These are phyloP conservation scores for Lasiurus borealis DNA, from an alignment of 2,113 vertebrate species.

Conservation along the genomic window DNA sequence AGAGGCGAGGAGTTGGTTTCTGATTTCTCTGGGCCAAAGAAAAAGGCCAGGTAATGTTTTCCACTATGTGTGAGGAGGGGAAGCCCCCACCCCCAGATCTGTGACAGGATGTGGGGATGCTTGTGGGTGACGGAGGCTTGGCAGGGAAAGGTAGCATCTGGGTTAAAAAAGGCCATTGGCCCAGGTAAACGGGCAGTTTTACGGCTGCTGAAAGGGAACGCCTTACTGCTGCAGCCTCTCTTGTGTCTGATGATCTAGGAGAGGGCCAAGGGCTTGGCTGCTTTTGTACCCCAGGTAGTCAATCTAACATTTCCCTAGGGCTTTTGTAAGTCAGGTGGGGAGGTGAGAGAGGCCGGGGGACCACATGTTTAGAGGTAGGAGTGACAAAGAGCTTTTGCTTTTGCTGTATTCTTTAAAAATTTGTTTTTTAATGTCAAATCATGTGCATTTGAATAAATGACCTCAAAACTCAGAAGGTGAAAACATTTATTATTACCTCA, in stretches of 20 bases:
- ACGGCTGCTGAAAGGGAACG: not conserved
- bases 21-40: conserved; percentile 51
- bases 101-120: conserved; percentile 73
- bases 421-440: not conserved
- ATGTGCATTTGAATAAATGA: not conserved
- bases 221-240: not conserved
- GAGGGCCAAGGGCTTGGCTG: not conserved
- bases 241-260: not conserved
- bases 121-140: not conserved
- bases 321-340: not conserved
- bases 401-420: not conserved
- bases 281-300: not conserved
- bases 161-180: not conserved
- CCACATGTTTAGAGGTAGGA: not conserved
- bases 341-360: not conserved
- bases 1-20: not conserved
- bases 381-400: not conserved
- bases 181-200: not conserved
- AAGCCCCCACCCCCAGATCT: conserved; percentile 65
- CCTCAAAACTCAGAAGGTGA: not conserved
- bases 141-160: conserved; percentile 26
- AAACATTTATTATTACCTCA: not conserved
- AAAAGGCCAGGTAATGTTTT: conserved; percentile 70
- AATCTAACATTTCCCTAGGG: not conserved
- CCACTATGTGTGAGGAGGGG: conserved; percentile 57